Conservation (phyloP, 2,113 vertebrate species). For the Capreolus pygargus region DNA sequence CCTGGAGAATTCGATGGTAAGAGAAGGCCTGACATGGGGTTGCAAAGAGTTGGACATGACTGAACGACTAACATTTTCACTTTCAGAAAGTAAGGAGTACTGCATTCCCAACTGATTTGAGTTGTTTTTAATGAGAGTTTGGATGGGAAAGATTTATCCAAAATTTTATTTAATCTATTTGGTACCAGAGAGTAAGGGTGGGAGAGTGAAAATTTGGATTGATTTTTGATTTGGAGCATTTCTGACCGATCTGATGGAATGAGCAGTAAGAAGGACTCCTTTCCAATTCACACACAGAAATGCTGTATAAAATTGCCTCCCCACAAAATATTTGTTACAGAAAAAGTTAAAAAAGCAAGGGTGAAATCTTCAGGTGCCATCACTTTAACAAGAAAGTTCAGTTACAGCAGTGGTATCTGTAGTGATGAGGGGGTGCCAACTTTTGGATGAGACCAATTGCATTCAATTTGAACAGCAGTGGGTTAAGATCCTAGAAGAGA, state of each 20-base stretch:
- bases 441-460: not conserved
- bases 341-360: not conserved
- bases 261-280: not conserved
- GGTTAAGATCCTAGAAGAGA: not conserved
- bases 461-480: not conserved
- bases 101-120: not conserved
- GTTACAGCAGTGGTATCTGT: not conserved
- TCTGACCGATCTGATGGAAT: not conserved
- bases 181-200: not conserved
- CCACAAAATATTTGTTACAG: not conserved
- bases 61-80: not conserved
- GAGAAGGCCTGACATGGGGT: not conserved
- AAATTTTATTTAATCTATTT: slow-evolving; percentile 8
- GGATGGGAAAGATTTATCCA: not conserved
- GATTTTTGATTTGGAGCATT: not conserved
- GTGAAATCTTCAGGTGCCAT: not conserved
- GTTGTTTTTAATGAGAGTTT: not conserved
- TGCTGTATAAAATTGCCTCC: not conserved
- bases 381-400: not conserved
- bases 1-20: not conserved
- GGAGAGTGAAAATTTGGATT: not conserved
- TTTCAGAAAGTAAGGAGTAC: not conserved
- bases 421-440: not conserved
- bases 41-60: not conserved
- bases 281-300: not conserved